Base-by-base conservation (phyloP, 2,888 invertebrate genomes). In the Melinaea marsaeus region DNA sequence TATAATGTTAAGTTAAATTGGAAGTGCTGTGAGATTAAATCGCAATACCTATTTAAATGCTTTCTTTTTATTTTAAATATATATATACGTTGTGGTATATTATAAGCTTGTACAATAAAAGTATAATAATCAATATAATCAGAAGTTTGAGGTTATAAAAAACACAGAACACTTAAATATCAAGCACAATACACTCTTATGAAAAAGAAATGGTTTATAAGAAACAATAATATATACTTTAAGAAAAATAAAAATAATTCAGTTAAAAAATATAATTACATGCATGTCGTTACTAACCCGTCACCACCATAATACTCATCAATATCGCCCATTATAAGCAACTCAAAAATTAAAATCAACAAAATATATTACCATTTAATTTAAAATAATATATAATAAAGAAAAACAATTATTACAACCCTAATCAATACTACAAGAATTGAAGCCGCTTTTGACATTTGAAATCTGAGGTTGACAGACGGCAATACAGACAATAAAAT, bases 231-330 rank as follows among this genome's bases (percentile, higher is more conserved):
- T 22, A 32, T 51, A 9, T 32, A 6, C 22, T 32, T 32, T 35
- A 51, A 35, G 9, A 48, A 51, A 11, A 11, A 55, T 48, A 55
- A 63, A 58, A 45, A 45, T n/a, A 48, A 57, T 48, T 55, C 58
- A 34, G 42, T 42, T 63, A 33, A 60, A 67, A 66, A 58, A 65
- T 62, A 66, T 69, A 63, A 63, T 61, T 60, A 55, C 74, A 74
- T 73, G 73, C 74, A 70, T 63, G 60, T 69, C 72, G 74, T 75
- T 87, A 89, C 89, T 89, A 86, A 90, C 90, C 90, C 90, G 75
- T 88, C 88, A 86, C 88, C 88, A 73, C 86, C 87, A 78, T 83
- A 85, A 84, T 83, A 87, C 77, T 85, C 88, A 79, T 87, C 86
- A 74, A 75, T 85, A 82, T 90, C 88, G 74, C 82, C 84, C 88